Evolutionary conservation across 2,797 vertebrate genomes (phyloP), one percentile per base, ranked within the genome.

Genomic region (Lepus townsendii): DNA sequence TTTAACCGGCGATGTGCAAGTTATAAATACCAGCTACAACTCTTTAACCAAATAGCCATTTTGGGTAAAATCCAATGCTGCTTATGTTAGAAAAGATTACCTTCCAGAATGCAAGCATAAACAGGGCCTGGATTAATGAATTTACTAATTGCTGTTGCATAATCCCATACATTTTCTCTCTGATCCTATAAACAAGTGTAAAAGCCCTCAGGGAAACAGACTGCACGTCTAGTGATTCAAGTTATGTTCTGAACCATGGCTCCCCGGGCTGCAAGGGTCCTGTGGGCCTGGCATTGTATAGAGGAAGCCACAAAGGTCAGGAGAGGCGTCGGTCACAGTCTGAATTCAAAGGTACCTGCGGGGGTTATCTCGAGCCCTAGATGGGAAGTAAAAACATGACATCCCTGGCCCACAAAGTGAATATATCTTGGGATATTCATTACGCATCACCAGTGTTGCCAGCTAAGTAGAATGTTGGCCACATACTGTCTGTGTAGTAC

Each of bases 401-500:
- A 26, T 12, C 83, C 77, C 3, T 0, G 42, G 80, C 75, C 73
- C 78, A 71, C 57, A 63, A 6, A 69, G 83, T 3, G 9, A 38
- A 52, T 0, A 6, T 6, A 69, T 30, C 38, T 72, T n/a, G 16
- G 42, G 4, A 35, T 35, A 57, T n/a, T 79, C 90, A 57, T 26
- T 62, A 91, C 79, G 69, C 30, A 12, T 17, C 35, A 69, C 77
- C 9, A 14, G 38, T 30, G 80, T 47, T 69, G 50, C 90, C 63
- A 71, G 85, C 79, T 60, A 80, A 76, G 76, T 73, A 80, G 47
- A 72, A 88, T 38, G 30, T 7, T 72, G 92, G 84, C 90, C 27
- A 72, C 85, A 27, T 9, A 1, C 35, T 47, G 62, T 60, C 77
- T 77, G 86, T 65, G 95, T 27, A 19, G 84, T 26, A 75, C 71